phyloP scores from a whole-genome alignment of 1,140 invertebrate species.

The Neuroterus valhalla region DNA sequence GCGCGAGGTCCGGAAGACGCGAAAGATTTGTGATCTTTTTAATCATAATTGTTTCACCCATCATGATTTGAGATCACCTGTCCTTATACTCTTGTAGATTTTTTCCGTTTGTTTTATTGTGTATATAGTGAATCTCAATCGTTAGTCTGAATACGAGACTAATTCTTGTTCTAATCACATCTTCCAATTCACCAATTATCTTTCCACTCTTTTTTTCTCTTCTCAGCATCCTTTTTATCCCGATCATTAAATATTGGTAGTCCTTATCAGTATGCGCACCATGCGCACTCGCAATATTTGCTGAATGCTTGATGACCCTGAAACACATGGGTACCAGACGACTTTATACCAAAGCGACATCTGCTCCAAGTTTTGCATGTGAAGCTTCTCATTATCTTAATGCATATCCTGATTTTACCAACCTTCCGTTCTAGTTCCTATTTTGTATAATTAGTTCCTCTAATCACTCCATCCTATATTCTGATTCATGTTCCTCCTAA shows the following conservation, averaged over 20 bases:
- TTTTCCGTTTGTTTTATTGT: too few relatives aligned
- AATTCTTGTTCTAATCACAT: too few relatives aligned
- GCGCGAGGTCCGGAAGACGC: too few relatives aligned
- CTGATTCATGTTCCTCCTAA: neutral
- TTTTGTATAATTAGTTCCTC: constrained; percentile 11
- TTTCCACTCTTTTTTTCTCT: neutral
- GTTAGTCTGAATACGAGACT: too few relatives aligned
- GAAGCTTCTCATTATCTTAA: constrained; percentile 23
- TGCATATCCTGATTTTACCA: neutral
- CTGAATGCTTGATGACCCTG: constrained; percentile 16
- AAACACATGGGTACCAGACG: constrained; percentile 28
- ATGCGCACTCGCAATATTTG: constrained; percentile 10
- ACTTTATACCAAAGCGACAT: constrained; percentile 29
- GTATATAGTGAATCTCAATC: too few relatives aligned
- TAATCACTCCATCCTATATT: neutral
- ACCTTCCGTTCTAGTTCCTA: neutral
- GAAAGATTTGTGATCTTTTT: too few relatives aligned
- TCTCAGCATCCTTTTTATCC: neutral
- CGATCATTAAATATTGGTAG: constrained; percentile 5
- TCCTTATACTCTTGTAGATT: too few relatives aligned
- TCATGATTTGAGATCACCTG: too few relatives aligned
- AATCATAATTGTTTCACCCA: too few relatives aligned
- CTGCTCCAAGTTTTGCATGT: constrained; percentile 14
- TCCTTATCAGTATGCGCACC: neutral
- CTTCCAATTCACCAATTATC: too few relatives aligned